A percentile compares a stretch with the other conserved stretches of the same genome.
phyloP scores from a whole-genome alignment of 2,797 vertebrate species.

The Spinus olivaceus region DNA sequence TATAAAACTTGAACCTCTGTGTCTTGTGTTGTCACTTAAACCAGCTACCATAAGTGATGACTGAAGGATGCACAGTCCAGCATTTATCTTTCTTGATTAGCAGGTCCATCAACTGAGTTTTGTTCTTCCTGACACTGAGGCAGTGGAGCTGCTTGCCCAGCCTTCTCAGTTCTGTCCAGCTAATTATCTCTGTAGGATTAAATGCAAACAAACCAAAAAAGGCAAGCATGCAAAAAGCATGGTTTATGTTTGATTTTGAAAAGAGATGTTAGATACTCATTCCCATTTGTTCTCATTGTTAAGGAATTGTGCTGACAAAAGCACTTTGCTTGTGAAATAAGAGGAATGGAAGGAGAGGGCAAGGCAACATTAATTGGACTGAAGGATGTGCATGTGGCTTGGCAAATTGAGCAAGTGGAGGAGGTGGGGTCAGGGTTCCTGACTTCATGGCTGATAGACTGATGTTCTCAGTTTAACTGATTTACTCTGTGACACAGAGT shows the following conservation, averaged over 20 bases:
- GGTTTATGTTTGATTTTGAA: not conserved
- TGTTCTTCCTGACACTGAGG: not conserved
- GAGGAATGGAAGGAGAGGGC: not conserved
- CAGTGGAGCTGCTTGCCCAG: not conserved
- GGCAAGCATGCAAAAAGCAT: not conserved
- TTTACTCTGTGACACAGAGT: not conserved
- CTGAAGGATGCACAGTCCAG: not conserved
- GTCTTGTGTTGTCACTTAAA: not conserved
- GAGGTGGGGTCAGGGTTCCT: not conserved
- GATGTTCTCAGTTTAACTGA: not conserved
- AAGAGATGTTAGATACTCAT: not conserved
- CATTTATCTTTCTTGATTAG: not conserved
- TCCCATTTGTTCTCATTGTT: not conserved
- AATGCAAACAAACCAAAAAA: not conserved
- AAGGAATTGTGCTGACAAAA: not conserved
- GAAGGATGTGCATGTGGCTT: not conserved
- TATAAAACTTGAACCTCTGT: not conserved
- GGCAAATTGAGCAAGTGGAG: not conserved
- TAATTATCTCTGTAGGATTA: not conserved
- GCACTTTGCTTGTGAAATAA: not conserved
- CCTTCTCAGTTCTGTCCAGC: not conserved
- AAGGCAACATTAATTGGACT: not conserved
- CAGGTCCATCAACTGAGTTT: not conserved
- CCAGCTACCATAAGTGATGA: not conserved
- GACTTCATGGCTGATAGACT: not conserved